Conservation (phyloP, 2,888 invertebrate genomes). For the Thalpophila matura region DNA sequence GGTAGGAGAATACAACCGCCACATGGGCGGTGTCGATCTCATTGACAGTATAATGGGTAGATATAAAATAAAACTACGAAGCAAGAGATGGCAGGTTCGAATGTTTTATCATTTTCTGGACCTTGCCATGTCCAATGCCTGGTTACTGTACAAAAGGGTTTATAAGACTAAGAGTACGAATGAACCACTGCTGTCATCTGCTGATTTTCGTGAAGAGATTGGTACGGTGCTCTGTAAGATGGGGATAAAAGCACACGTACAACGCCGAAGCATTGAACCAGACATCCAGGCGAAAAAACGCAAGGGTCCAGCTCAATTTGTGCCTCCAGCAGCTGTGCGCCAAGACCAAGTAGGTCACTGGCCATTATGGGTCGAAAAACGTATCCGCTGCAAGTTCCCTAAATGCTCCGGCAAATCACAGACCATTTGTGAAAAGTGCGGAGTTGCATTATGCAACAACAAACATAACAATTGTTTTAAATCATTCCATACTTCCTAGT, state of each 20-base stretch:
- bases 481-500: constrained; percentile 21
- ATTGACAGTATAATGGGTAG: constrained; percentile 19
- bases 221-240: constrained; percentile 43
- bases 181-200: too few species aligned
- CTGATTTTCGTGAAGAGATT: constrained; percentile 37
- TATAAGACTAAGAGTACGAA: constrained; percentile 2
- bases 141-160: constrained; percentile 20
- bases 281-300: constrained; percentile 55
- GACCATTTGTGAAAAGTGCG: constrained; percentile 49
- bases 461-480: constrained; percentile 49
- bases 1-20: constrained; percentile 9
- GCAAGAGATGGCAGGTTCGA: constrained; percentile 12
- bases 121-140: constrained; percentile 10
- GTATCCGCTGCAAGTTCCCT: constrained; percentile 44
- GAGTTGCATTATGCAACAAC: constrained; percentile 45
- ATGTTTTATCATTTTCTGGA: constrained; percentile 12
- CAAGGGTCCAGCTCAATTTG: constrained; percentile 59
- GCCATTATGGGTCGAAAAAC: constrained; percentile 57
- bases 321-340: constrained; percentile 55
- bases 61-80: constrained; percentile 10
- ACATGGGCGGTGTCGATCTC: constrained; percentile 10
- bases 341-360: constrained; percentile 61
- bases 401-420: constrained; percentile 43
- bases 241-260: constrained; percentile 36
- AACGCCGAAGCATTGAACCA: constrained; percentile 23